A percentile compares a stretch with the other conserved stretches of the same genome.
Conservation (phyloP, 1,140 invertebrate genomes). For the Sycophaga agraensis region DNA sequence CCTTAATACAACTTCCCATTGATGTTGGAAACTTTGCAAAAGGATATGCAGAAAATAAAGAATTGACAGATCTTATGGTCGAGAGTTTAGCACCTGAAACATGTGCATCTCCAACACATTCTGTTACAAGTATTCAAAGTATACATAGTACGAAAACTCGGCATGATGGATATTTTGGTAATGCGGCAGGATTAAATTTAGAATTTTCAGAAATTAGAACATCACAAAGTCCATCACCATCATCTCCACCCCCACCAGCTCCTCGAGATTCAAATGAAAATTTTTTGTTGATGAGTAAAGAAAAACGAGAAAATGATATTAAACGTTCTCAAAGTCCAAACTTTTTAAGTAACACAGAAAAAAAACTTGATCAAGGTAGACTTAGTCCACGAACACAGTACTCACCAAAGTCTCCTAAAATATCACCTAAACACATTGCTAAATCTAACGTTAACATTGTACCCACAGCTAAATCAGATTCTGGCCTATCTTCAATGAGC, state of each 20-base stretch:
- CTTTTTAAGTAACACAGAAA: conserved; percentile 52
- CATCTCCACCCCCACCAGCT: conserved; percentile 77
- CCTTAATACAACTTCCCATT: conserved; percentile 52
- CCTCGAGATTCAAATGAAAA: conserved; percentile 64
- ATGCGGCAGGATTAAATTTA: conserved; percentile 56
- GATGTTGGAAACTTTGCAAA: conserved; percentile 54
- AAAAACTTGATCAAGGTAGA: conserved; percentile 51
- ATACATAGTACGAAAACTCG: conserved; percentile 57
- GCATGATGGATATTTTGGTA: conserved; percentile 65
- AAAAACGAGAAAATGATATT: conserved; percentile 42
- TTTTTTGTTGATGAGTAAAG: conserved; percentile 51
- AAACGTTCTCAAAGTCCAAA: conserved; percentile 53
- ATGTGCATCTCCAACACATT: conserved; percentile 57
- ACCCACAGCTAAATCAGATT: conserved; percentile 78
- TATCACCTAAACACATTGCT: conserved; percentile 73
- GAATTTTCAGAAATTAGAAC: conserved; percentile 59
- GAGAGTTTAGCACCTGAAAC: conserved; percentile 57
- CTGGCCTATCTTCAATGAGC: conserved; percentile 81
- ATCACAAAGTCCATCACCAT: conserved; percentile 60
- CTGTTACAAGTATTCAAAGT: conserved; percentile 57
- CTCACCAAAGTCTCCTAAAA: conserved; percentile 72
- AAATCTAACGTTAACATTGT: conserved; percentile 68
- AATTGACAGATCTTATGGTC: conserved; percentile 55
- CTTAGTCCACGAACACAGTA: conserved; percentile 66
- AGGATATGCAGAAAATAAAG: conserved; percentile 56